Conservation (phyloP, 2,113 vertebrate genomes). For the Spea multiplicata region DNA sequence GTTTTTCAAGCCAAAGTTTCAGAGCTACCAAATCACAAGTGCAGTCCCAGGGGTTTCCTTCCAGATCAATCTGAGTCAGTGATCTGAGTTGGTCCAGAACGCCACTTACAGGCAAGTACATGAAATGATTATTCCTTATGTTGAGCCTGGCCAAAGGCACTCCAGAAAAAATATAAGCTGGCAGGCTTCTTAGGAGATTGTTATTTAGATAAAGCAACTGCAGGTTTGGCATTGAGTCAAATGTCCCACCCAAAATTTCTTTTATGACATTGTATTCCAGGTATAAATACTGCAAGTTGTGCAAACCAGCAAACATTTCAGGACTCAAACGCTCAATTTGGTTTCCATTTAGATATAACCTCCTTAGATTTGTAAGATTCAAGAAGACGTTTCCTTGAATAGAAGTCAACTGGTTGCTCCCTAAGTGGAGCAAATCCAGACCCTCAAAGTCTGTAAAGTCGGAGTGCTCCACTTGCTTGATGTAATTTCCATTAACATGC, state of each 20-base stretch:
- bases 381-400: slow-evolving; percentile 87
- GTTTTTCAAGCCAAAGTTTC: slow-evolving; percentile 94
- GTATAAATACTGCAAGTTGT: slow-evolving; percentile 93
- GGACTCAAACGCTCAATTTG: slow-evolving; percentile 90
- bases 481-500: slow-evolving; percentile 92
- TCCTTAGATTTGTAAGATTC: slow-evolving; percentile 91
- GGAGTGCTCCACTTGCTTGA: slow-evolving; percentile 78
- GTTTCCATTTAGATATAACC: slow-evolving; percentile 94
- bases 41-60: slow-evolving; percentile 97
- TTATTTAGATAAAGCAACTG: slow-evolving; percentile 95
- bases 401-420: slow-evolving; percentile 86
- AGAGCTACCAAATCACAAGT: slow-evolving; percentile 94
- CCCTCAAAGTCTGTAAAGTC: slow-evolving; percentile 92
- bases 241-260: slow-evolving; percentile 91
- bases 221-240: slow-evolving; percentile 92
- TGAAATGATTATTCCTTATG: slow-evolving; percentile 97
- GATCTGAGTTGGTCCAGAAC: slow-evolving; percentile 92
- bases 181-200: slow-evolving; percentile 88
- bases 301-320: slow-evolving; percentile 92
- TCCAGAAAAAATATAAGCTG: slow-evolving; percentile 89
- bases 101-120: slow-evolving; percentile 95
- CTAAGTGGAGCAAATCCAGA: slow-evolving; percentile 91
- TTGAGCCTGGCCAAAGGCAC: slow-evolving; percentile 89
- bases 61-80: slow-evolving; percentile 91
- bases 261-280: slow-evolving; percentile 98